Percentiles rank a stretch among this genome's conserved stretches.
phyloP scores from a whole-genome alignment of 2,888 invertebrate species.

The Hirtodrosophila histrioides region DNA sequence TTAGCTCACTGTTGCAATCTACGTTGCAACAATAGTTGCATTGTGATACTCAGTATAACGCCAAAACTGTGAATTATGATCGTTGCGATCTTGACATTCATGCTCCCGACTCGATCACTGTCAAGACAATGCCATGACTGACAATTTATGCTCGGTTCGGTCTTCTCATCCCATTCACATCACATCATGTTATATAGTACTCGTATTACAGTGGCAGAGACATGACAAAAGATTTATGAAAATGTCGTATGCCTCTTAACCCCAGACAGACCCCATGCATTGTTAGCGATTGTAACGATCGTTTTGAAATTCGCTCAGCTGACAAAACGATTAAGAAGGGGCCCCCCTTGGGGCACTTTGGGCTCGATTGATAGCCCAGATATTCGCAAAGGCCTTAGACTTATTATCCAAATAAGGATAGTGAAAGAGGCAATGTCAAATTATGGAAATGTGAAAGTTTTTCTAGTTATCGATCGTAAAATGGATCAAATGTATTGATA shows the following conservation, averaged over 20 bases:
- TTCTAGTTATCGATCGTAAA: too few species aligned
- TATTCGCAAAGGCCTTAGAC: not conserved
- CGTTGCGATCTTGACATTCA: constrained; percentile 46
- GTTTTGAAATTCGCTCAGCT: constrained; percentile 39
- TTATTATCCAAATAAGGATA: not conserved
- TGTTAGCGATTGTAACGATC: constrained; percentile 42
- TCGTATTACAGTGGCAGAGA: constrained; percentile 12
- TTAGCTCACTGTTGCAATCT: too few species aligned
- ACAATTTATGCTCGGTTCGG: constrained; percentile 46
- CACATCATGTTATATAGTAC: constrained; percentile 5
- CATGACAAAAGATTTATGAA: constrained; percentile 54
- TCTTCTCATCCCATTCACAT: constrained; percentile 29
- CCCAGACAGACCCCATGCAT: constrained; percentile 30
- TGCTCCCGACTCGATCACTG: constrained; percentile 28
- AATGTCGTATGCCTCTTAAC: constrained; percentile 38
- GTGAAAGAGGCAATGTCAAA: too few species aligned
- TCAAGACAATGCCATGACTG: constrained; percentile 42
- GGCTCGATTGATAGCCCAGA: constrained; percentile 1
- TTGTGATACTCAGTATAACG: constrained; percentile 1
- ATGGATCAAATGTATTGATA: too few species aligned
- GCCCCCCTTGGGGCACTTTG: not conserved
- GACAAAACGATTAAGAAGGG: constrained; percentile 3
- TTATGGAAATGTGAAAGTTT: too few species aligned
- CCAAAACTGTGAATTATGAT: constrained; percentile 29
- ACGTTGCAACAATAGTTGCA: constrained; percentile 2